Evolutionary conservation across 1,140 invertebrate genomes (phyloP).

Genomic region (Samia ricini): DNA sequence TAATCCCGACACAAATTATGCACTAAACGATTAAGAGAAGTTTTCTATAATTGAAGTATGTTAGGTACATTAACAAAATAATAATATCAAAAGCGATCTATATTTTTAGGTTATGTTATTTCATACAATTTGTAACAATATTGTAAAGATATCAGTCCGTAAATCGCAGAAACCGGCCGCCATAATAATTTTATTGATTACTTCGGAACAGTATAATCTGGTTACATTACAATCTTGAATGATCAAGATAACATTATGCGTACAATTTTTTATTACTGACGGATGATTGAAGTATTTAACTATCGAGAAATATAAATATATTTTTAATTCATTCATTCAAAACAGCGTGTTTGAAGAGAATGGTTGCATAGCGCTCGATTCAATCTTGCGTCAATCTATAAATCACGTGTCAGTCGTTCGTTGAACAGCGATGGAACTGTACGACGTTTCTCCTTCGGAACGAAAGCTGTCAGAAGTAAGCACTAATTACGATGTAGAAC

Average conservation of each 20-base stretch:
- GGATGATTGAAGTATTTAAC: background rate
- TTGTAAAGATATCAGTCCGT: too few relatives aligned
- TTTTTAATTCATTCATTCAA: background rate
- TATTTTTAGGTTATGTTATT: too few relatives aligned
- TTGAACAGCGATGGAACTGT: background rate
- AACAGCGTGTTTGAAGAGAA: background rate
- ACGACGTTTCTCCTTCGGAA: background rate
- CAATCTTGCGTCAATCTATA: background rate
- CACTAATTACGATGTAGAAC: background rate
- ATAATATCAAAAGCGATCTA: too few relatives aligned
- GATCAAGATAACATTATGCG: background rate
- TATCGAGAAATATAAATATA: background rate
- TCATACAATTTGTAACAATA: too few relatives aligned
- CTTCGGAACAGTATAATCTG: too few relatives aligned
- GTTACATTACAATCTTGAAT: background rate
- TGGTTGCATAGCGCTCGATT: background rate
- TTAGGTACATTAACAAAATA: too few relatives aligned
- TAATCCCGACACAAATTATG: background rate
- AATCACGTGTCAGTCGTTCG: background rate
- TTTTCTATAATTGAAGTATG: too few relatives aligned
- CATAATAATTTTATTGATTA: too few relatives aligned
- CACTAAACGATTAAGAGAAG: too few relatives aligned
- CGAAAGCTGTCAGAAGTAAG: background rate
- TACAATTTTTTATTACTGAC: background rate
- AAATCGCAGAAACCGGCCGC: too few relatives aligned